phyloP scores from a whole-genome alignment of 1,140 invertebrate species.

The Drosophila dunni region DNA sequence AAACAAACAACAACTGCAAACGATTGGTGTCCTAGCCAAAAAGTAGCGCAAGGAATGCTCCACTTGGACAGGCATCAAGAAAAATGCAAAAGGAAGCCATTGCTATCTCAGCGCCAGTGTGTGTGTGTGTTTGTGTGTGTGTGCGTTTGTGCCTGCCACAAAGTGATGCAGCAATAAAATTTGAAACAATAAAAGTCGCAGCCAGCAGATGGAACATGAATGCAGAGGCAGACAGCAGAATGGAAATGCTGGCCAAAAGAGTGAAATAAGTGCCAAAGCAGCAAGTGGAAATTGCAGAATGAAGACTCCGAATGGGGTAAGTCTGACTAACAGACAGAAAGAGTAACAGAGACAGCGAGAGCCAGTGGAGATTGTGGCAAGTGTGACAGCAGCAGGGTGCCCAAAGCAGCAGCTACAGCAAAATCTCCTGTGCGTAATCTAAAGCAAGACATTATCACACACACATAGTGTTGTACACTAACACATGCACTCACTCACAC shows the following conservation, averaged over 20 bases:
- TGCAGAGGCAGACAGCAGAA: neutral
- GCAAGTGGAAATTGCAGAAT: slow-evolving; percentile 72
- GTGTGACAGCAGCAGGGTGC: slow-evolving; percentile 66
- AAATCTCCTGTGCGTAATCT: slow-evolving; percentile 24
- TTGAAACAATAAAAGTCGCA: slow-evolving; percentile 77
- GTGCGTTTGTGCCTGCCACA: slow-evolving; percentile 61
- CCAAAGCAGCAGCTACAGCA: slow-evolving; percentile 10
- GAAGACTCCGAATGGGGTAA: slow-evolving; percentile 43
- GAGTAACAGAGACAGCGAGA: too few relatives aligned
- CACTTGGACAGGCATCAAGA: slow-evolving; percentile 77
- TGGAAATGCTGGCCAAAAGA: neutral
- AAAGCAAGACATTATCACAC: slow-evolving; percentile 48
- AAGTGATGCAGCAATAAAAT: slow-evolving; percentile 82
- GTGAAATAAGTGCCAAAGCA: slow-evolving; percentile 54
- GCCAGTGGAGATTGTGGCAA: slow-evolving; percentile 18
- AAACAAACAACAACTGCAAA: slow-evolving; percentile 48
- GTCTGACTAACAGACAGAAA: slow-evolving; percentile 20
- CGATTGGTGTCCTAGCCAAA: slow-evolving; percentile 22
- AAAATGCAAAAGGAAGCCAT: slow-evolving; percentile 62
- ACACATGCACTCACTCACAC: slow-evolving; percentile 27
- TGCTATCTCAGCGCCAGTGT: neutral
- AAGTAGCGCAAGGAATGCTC: slow-evolving; percentile 56
- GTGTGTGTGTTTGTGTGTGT: neutral
- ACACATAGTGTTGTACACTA: slow-evolving; percentile 16
- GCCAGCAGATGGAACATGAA: slow-evolving; percentile 40